Evolutionary conservation across 2,797 vertebrate genomes (phyloP).

Genomic region (Echiichthys vipera): DNA sequence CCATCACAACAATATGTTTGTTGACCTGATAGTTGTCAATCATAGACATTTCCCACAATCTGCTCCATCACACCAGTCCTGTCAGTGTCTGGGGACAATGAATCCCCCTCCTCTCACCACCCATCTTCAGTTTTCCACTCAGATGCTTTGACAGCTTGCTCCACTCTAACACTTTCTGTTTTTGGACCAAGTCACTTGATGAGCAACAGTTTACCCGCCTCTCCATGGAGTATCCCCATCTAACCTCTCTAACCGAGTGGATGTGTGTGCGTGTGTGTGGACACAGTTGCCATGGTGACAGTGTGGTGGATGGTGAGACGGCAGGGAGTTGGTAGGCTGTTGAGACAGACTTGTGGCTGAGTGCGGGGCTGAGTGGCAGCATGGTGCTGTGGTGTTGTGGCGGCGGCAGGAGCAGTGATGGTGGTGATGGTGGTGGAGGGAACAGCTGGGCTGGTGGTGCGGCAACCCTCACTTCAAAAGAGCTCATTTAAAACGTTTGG

Average conservation of each 20-base stretch:
- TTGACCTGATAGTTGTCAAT: constrained; percentile 7
- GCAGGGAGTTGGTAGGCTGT: constrained; percentile 79
- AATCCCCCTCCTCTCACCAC: constrained; percentile 43
- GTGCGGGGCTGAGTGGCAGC: constrained; percentile 73
- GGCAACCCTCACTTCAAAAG: constrained; percentile 73
- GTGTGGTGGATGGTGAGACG: constrained; percentile 78
- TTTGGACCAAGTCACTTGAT: constrained; percentile 74
- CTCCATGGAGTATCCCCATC: constrained; percentile 78
- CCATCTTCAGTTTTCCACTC: constrained; percentile 73
- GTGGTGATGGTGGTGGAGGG: constrained; percentile 50
- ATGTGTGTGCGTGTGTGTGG: constrained; percentile 41
- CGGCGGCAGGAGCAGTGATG: constrained; percentile 59
- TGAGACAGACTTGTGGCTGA: constrained; percentile 81
- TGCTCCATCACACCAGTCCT: constrained; percentile 9
- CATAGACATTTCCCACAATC: constrained; percentile 10
- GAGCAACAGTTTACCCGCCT: constrained; percentile 75
- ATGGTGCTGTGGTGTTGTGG: constrained; percentile 51
- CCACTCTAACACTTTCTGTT: constrained; percentile 72
- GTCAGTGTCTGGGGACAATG: constrained; percentile 43
- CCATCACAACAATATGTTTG: background rate
- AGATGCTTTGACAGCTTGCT: constrained; percentile 76
- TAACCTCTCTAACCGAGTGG: constrained; percentile 72
- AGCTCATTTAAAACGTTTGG: constrained; percentile 77
- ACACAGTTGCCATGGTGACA: constrained; percentile 87
- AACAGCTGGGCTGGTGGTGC: constrained; percentile 78